Percentiles rank a stretch among this genome's conserved stretches.
These are phyloP conservation scores for Drosophila paramelanica DNA, from an alignment of 2,888 invertebrate genomes.

Conservation along the genomic window DNA sequence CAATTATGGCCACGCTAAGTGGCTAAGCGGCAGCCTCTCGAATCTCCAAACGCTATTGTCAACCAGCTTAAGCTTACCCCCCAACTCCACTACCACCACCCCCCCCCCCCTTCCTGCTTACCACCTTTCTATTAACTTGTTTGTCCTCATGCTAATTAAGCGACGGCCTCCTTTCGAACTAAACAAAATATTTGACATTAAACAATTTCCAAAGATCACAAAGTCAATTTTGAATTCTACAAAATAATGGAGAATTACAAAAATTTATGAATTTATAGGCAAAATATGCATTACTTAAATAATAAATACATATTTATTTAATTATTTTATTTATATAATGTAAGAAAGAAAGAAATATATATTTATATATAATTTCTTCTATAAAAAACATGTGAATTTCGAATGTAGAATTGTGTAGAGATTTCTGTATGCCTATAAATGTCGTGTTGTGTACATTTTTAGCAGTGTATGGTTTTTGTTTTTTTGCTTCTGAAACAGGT, in stretches of 20 bases:
- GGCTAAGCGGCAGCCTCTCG: constrained; percentile 21
- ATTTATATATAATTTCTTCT: too few species aligned
- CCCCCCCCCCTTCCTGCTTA: not conserved
- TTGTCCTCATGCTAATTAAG: constrained; percentile 7
- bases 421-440: too few species aligned
- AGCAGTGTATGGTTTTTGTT: too few species aligned
- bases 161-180: constrained; percentile 18
- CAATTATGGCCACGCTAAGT: constrained; percentile 66
- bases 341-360: too few species aligned
- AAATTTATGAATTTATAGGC: too few species aligned
- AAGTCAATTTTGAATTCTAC: too few species aligned
- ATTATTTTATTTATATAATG: too few species aligned
- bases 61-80: constrained; percentile 18
- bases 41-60: constrained; percentile 22
- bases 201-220: not conserved
- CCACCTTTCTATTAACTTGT: not conserved
- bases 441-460: too few species aligned
- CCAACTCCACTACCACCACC: too few species aligned
- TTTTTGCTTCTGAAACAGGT: too few species aligned
- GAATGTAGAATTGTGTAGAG: not conserved
- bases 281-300: too few species aligned
- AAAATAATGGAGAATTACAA: not conserved
- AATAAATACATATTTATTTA: too few species aligned
- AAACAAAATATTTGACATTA: not conserved
- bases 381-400: not conserved